phyloP scores from a whole-genome alignment of 2,888 invertebrate species.

The Ennomos fuscantarius region DNA sequence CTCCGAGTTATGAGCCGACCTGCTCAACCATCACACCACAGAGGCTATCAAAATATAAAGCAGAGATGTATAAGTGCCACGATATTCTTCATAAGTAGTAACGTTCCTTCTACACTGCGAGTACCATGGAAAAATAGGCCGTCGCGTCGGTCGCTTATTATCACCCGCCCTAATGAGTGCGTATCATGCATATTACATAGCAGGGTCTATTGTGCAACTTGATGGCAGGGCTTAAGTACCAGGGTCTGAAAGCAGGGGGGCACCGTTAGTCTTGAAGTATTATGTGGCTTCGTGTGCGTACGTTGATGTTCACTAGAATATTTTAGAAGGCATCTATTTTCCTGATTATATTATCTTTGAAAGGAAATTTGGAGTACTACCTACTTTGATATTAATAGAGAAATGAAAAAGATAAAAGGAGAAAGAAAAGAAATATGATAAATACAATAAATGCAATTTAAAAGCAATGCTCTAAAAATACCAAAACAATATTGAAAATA shows the following conservation, averaged over 20 bases:
- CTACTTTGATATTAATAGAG: no score
- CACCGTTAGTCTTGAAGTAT: constrained; percentile 25
- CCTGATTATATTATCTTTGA: not conserved
- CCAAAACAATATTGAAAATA: no score
- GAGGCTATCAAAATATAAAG: no score
- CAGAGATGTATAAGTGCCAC: not conserved
- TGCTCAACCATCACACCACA: no score
- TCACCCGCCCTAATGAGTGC: constrained; percentile 26
- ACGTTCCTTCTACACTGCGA: constrained; percentile 2
- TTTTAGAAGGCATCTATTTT: constrained; percentile 9
- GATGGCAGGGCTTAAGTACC: constrained; percentile 24
- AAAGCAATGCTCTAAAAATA: no score
- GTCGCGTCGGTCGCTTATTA: constrained; percentile 20
- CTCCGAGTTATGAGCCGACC: no score
- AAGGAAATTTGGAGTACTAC: no score
- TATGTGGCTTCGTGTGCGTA: constrained; percentile 2
- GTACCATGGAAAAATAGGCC: constrained; percentile 26
- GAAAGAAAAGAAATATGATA: no score
- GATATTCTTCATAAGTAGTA: constrained; percentile 1
- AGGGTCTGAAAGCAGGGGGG: constrained; percentile 17
- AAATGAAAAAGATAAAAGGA: no score
- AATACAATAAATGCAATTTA: no score
- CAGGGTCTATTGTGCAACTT: constrained; percentile 18
- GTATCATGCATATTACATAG: constrained; percentile 27
- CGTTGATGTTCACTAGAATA: constrained; percentile 14